These are phyloP conservation scores for Ophioninae sp. DNA, from an alignment of 2,888 invertebrate species.

Conservation along the genomic window DNA sequence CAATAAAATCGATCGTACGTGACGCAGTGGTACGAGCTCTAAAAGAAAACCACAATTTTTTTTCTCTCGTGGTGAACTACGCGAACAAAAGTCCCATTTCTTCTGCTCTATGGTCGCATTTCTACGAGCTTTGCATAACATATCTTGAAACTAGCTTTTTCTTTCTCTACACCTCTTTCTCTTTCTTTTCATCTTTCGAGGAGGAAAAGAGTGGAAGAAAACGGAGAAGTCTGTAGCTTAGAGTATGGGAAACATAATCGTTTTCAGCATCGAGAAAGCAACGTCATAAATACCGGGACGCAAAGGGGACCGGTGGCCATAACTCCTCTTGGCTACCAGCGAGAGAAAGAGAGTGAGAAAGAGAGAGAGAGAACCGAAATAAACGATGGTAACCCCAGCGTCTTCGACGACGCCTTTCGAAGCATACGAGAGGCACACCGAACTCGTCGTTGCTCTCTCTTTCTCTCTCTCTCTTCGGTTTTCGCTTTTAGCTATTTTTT, in stretches of 20 bases:
- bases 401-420: conserved; percentile 49
- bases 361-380: conserved; percentile 40
- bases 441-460: conserved; percentile 9
- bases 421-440: neutral
- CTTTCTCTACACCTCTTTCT: no score
- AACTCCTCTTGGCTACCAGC: conserved; percentile 42
- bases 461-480: neutral
- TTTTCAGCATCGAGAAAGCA: conserved; percentile 60
- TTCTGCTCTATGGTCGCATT: conserved; percentile 34
- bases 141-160: conserved; percentile 16
- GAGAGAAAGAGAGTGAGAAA: conserved; percentile 11
- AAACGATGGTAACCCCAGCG: conserved; percentile 40
- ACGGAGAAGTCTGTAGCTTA: conserved; percentile 29
- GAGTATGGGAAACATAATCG: conserved; percentile 56
- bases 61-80: neutral
- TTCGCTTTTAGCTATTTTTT: no score
- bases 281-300: conserved; percentile 59
- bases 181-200: conserved; percentile 6
- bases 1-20: conserved; percentile 5
- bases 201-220: conserved; percentile 27
- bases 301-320: conserved; percentile 54
- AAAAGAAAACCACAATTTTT: no score
- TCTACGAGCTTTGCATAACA: conserved; percentile 53
- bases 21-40: neutral
- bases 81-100: conserved; percentile 46